Conservation (phyloP, 1,140 invertebrate genomes). For the Antheraea mylitta region DNA sequence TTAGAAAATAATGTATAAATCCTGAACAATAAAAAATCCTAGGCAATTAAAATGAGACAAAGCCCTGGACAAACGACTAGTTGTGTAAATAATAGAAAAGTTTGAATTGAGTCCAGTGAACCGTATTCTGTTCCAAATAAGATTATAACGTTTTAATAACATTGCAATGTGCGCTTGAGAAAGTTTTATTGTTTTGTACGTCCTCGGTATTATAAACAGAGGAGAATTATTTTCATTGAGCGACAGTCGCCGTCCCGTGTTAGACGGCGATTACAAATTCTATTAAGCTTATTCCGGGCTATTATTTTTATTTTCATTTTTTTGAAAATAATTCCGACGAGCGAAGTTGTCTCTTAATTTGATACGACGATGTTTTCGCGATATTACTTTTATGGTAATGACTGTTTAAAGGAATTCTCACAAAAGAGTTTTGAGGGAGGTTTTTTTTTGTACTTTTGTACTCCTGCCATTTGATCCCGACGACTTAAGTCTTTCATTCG, state of each 20-base stretch:
- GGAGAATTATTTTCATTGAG: constrained; percentile 59
- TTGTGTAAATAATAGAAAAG: constrained; percentile 51
- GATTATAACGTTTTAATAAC: constrained; percentile 71
- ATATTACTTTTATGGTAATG: constrained; percentile 43
- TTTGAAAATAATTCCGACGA: constrained; percentile 57
- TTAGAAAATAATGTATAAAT: too few relatives aligned
- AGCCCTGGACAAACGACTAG: background rate
- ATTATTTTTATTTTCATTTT: constrained; percentile 61
- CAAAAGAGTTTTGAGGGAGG: constrained; percentile 7
- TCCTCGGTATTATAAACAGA: constrained; percentile 51
- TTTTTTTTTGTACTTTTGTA: background rate
- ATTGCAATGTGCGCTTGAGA: constrained; percentile 29
- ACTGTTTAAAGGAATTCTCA: constrained; percentile 14
- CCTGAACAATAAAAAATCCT: background rate
- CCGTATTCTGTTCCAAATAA: constrained; percentile 38
- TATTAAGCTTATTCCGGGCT: constrained; percentile 42
- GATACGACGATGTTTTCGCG: constrained; percentile 44
- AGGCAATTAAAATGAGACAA: background rate
- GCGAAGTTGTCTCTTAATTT: constrained; percentile 51
- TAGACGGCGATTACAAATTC: constrained; percentile 53
- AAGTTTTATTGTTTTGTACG: constrained; percentile 62
- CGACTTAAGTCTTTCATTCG: constrained; percentile 2
- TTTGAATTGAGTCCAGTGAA: constrained; percentile 36
- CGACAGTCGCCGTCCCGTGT: constrained; percentile 47
- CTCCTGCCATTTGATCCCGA: constrained; percentile 4